Evolutionary conservation across 1,140 invertebrate species (phyloP).

Genomic region (Hyles euphorbiae): DNA sequence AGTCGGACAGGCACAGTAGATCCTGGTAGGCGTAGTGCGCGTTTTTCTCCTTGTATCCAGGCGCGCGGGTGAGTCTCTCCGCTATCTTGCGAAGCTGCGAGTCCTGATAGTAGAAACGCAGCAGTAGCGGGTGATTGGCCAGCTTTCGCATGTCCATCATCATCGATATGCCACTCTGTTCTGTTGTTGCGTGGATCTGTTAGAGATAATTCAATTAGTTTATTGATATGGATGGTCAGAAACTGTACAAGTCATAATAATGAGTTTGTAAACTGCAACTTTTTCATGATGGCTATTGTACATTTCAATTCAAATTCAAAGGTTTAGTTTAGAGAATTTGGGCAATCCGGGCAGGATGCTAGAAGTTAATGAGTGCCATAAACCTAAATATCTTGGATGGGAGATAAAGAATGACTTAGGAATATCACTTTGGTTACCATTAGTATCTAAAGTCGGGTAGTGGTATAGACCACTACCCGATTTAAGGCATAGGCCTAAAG

Average conservation of each 20-base stretch:
- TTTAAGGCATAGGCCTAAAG: too few relatives aligned
- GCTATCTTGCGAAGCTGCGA: constrained; percentile 83
- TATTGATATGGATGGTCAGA: not conserved
- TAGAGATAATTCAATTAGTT: constrained; percentile 4
- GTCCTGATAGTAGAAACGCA: constrained; percentile 88
- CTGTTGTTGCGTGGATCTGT: constrained; percentile 70
- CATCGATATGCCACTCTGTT: constrained; percentile 83
- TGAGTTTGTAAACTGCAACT: too few relatives aligned
- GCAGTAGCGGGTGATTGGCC: constrained; percentile 91
- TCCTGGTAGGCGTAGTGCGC: constrained; percentile 91
- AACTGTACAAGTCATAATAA: constrained; percentile 5
- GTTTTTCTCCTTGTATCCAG: constrained; percentile 87
- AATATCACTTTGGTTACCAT: too few relatives aligned
- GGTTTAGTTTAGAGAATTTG: too few relatives aligned
- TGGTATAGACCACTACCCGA: too few relatives aligned
- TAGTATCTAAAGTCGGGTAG: too few relatives aligned
- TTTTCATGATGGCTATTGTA: too few relatives aligned
- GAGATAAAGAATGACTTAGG: too few relatives aligned
- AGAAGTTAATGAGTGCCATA: too few relatives aligned
- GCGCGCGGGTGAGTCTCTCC: constrained; percentile 81
- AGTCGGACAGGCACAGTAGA: constrained; percentile 91
- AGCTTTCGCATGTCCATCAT: constrained; percentile 93
- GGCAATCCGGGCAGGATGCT: too few relatives aligned
- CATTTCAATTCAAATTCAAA: too few relatives aligned
- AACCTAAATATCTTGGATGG: too few relatives aligned